Evolutionary conservation across 37 sponge, comb jelly and placozoan genomes (phyloP).

Genomic region (Haliclona indistincta): DNA sequence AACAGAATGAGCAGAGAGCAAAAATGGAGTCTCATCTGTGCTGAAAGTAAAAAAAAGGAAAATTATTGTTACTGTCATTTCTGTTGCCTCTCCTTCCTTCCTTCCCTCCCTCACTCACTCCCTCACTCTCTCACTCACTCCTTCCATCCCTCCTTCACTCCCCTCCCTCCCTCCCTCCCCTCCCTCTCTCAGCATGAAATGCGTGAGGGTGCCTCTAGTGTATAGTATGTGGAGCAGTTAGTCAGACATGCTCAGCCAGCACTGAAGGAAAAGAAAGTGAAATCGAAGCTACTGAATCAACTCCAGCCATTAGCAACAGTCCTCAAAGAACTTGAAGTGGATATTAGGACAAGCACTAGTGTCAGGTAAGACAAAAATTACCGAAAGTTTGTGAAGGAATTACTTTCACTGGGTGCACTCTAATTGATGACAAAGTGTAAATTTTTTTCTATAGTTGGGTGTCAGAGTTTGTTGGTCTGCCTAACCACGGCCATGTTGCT

Average conservation of each 20-base stretch:
- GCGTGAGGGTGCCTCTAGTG: conserved; percentile 51
- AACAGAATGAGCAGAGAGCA: conserved; percentile 61
- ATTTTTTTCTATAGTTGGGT: conserved; percentile 53
- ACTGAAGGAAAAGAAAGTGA: conserved; percentile 65
- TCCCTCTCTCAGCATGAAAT: conserved; percentile 81
- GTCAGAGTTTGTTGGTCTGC: conserved; percentile 62
- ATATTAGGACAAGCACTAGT: conserved; percentile 68
- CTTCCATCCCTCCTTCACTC: too few species aligned
- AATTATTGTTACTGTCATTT: too few species aligned
- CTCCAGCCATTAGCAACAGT: conserved; percentile 65
- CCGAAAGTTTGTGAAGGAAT: too few species aligned
- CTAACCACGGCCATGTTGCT: conserved; percentile 79
- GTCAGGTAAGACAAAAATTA: too few species aligned
- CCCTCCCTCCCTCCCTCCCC: too few species aligned
- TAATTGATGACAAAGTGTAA: too few species aligned
- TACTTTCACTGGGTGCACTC: too few species aligned
- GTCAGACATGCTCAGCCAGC: conserved; percentile 67
- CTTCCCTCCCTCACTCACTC: too few species aligned
- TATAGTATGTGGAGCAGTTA: conserved; percentile 82
- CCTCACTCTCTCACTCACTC: too few species aligned
- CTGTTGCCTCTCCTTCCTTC: too few species aligned
- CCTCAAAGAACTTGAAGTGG: conserved; percentile 78
- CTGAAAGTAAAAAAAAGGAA: too few species aligned
- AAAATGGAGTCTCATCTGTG: conserved; percentile 78
- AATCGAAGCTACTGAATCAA: conserved; percentile 60